A percentile compares a stretch with the other conserved stretches of the same genome.
Evolutionary conservation across 64 coral and sea anemone species (phyloP).

Genomic region (Porites lutea): DNA sequence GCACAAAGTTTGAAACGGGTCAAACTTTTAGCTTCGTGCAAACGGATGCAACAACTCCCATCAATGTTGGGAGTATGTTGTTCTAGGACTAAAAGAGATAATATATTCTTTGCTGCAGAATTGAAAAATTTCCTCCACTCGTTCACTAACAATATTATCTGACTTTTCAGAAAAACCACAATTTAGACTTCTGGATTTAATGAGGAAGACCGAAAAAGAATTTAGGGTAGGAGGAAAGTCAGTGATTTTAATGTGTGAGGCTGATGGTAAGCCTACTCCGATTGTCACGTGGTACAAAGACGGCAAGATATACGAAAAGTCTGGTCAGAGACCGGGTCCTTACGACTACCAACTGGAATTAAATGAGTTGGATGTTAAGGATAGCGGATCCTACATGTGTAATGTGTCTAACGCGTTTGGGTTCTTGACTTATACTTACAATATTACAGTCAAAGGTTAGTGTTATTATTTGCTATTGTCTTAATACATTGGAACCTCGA

Average conservation of each 20-base stretch:
- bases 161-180: conserved; percentile 36
- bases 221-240: conserved; percentile 28
- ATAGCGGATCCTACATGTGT: conserved; percentile 59
- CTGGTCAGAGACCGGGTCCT: neutral
- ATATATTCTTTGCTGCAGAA: neutral
- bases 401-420: conserved; percentile 80
- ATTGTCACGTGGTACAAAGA: conserved; percentile 79
- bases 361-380: neutral
- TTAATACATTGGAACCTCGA: neutral
- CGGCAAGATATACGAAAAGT: neutral
- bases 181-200: conserved; percentile 45
- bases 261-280: conserved; percentile 55
- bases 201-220: neutral
- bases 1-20: no score
- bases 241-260: conserved; percentile 48
- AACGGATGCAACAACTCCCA: no score
- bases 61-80: no score
- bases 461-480: neutral
- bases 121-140: no score
- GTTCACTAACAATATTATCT: neutral
- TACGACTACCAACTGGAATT: conserved; percentile 52
- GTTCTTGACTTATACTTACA: conserved; percentile 49
- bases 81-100: neutral
- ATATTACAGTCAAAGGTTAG: conserved; percentile 59
- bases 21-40: no score